phyloP scores from a whole-genome alignment of 1,140 invertebrate genomes.

The Melitaea cinxia region DNA sequence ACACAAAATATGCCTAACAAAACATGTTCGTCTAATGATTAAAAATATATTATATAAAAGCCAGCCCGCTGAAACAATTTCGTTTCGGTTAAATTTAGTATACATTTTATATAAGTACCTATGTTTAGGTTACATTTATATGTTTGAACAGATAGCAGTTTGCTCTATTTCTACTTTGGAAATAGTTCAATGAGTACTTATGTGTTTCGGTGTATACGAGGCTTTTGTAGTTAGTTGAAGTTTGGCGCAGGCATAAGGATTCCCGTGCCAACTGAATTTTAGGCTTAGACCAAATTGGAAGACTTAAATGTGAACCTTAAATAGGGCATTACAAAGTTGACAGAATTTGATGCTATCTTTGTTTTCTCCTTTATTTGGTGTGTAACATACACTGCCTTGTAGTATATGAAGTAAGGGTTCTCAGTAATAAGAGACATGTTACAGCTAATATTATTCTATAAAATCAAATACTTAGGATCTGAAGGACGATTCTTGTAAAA shows the following conservation, averaged over 20 bases:
- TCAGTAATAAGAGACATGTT: too few species aligned
- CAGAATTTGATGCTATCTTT: not conserved
- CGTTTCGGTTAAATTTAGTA: not conserved
- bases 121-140: not conserved
- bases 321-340: conserved; percentile 1
- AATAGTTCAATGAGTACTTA: conserved; percentile 24
- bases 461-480: too few species aligned
- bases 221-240: conserved; percentile 24
- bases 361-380: not conserved
- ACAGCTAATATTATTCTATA: too few species aligned
- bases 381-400: too few species aligned
- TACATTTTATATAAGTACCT: not conserved
- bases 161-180: conserved; percentile 14
- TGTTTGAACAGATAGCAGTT: conserved; percentile 10
- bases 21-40: too few species aligned
- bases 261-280: conserved; percentile 21
- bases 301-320: conserved; percentile 9
- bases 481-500: too few species aligned
- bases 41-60: not conserved
- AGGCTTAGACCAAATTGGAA: conserved; percentile 9
- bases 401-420: too few species aligned
- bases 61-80: not conserved
- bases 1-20: too few species aligned
- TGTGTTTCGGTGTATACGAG: conserved; percentile 15
- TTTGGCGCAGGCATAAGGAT: conserved; percentile 13